phyloP scores from a whole-genome alignment of 2,888 invertebrate genomes.

The Seira ritae region DNA sequence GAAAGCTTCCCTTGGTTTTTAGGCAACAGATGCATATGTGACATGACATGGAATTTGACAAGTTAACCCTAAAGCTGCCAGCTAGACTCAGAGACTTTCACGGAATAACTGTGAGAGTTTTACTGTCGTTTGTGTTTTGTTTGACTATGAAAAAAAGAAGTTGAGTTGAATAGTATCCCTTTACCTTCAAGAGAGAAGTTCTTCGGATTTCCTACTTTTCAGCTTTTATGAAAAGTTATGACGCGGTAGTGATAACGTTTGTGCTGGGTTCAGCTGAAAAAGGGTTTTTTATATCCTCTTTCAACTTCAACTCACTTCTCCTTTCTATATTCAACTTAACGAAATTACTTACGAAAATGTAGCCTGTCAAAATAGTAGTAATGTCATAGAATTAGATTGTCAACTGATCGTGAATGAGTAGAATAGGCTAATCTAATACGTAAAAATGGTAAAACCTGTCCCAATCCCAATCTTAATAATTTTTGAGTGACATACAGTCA shows the following conservation, averaged over 20 bases:
- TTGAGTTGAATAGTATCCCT: too few relatives aligned
- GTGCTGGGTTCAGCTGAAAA: background rate
- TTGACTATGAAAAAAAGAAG: background rate
- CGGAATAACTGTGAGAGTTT: background rate
- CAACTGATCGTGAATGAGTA: conserved; percentile 28
- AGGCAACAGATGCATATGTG: conserved; percentile 50
- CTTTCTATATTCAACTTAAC: background rate
- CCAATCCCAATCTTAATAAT: conserved; percentile 21
- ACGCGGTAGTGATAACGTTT: background rate
- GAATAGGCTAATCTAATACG: background rate
- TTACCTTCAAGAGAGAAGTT: too few relatives aligned
- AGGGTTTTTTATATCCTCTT: background rate
- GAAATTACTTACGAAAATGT: conserved; percentile 25
- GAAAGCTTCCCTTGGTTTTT: conserved; percentile 37
- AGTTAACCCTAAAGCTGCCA: conserved; percentile 56
- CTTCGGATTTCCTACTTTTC: background rate
- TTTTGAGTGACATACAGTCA: conserved; percentile 25
- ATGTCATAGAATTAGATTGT: conserved; percentile 41
- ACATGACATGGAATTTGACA: conserved; percentile 59
- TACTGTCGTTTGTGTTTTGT: background rate
- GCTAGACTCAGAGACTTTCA: background rate
- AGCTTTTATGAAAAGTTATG: background rate
- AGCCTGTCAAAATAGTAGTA: conserved; percentile 30
- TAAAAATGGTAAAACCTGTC: background rate
- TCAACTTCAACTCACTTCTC: too few relatives aligned